Conservation (phyloP, 2,797 vertebrate genomes). For the Darevskia mixta region DNA sequence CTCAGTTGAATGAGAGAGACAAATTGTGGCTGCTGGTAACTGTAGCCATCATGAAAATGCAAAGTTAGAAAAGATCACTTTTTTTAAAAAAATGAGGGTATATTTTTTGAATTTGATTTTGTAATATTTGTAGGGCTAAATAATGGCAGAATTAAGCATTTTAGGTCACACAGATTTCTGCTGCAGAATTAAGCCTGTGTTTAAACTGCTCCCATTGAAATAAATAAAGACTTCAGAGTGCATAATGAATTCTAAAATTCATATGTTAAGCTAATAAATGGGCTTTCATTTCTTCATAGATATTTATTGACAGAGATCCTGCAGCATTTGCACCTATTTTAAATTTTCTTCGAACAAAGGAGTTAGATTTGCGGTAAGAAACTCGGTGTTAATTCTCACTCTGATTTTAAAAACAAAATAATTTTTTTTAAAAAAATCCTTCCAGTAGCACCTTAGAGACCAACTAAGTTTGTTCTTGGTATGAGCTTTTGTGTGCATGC, state of each 20-base stretch:
- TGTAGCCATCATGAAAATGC: not conserved
- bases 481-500: too few species aligned
- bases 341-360: constrained; percentile 99
- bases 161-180: not conserved
- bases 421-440: too few species aligned
- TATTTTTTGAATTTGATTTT: not conserved
- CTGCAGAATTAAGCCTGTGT: not conserved
- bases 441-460: too few species aligned
- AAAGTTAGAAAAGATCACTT: not conserved
- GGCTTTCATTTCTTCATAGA: constrained; percentile 80
- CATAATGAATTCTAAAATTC: constrained; percentile 1
- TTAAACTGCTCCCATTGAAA: too few species aligned
- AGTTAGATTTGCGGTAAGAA: constrained; percentile 93
- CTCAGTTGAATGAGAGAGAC: not conserved
- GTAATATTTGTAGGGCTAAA: not conserved
- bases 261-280: constrained; percentile 10
- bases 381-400: constrained; percentile 13
- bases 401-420: not conserved
- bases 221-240: not conserved
- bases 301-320: constrained; percentile 99
- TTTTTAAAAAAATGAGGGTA: not conserved
- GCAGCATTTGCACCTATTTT: constrained; percentile 97
- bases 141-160: not conserved
- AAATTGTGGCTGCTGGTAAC: not conserved
- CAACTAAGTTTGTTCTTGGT: too few species aligned